These are phyloP conservation scores for Aphelocoma californica DNA, from an alignment of 2,797 vertebrate genomes.

Conservation along the genomic window DNA sequence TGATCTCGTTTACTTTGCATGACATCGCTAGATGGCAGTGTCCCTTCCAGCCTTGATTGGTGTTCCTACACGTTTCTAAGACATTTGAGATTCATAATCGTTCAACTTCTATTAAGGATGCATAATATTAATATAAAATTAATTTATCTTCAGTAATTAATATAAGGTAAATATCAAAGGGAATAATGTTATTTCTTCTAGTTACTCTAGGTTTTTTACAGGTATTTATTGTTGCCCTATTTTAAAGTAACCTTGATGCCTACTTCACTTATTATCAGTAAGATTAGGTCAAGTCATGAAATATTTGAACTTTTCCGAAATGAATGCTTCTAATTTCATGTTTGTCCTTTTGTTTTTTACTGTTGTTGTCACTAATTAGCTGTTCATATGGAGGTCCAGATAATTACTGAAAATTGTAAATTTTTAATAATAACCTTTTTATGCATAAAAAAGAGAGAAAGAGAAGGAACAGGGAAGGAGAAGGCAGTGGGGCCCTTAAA, in stretches of 20 bases:
- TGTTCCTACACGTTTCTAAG: neutral
- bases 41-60: neutral
- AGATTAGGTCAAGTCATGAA: neutral
- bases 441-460: neutral
- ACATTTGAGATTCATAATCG: neutral
- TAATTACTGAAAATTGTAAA: neutral
- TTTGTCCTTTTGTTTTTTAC: neutral
- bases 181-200: neutral
- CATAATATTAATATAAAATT: neutral
- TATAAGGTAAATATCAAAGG: neutral
- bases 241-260: neutral
- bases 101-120: neutral
- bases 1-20: neutral
- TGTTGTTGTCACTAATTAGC: neutral
- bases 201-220: neutral
- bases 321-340: neutral
- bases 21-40: neutral
- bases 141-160: neutral
- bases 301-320: neutral
- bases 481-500: neutral
- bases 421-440: neutral
- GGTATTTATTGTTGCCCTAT: neutral
- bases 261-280: neutral
- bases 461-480: fast-evolving
- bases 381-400: neutral